Evolutionary conservation across 2,113 vertebrate species (phyloP).

Genomic region (Eolophus roseicapilla): DNA sequence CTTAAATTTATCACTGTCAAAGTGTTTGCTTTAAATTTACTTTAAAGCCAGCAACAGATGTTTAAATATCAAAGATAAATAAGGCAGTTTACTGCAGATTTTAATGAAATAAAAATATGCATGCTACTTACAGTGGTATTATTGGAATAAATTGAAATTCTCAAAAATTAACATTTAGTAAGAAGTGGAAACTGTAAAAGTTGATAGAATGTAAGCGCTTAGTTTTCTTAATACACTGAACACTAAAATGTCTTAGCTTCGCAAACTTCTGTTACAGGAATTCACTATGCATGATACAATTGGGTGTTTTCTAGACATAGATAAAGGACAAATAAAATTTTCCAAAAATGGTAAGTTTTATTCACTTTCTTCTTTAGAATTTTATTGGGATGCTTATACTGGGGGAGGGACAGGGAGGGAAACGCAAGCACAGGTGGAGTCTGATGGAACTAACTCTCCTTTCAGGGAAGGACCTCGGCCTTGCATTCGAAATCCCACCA

Average conservation of each 20-base stretch:
- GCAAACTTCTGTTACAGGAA: constrained; percentile 75
- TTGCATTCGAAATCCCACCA: constrained; percentile 90
- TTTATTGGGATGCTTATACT: not conserved
- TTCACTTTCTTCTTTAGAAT: not conserved
- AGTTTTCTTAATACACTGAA: not conserved
- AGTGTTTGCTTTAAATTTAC: not conserved
- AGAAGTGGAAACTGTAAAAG: not conserved
- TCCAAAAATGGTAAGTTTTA: constrained; percentile 89
- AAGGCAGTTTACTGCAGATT: not conserved
- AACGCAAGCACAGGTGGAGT: accelerated
- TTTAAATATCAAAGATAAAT: not conserved
- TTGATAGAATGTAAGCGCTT: not conserved
- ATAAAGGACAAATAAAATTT: constrained; percentile 86
- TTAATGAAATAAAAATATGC: not conserved
- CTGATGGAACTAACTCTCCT: not conserved
- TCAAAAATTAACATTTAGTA: not conserved
- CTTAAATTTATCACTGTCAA: not conserved
- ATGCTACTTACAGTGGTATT: not conserved
- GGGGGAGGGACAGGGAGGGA: too few relatives aligned
- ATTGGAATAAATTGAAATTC: not conserved
- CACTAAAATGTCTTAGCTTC: not conserved
- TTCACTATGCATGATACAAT: constrained; percentile 98
- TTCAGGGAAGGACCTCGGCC: constrained; percentile 90
- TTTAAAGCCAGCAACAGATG: not conserved
- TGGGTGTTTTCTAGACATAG: constrained; percentile 90